Evolutionary conservation across 2,888 invertebrate species (phyloP), one percentile per base, ranked within the genome.

Genomic region (Napeogenes sylphis): DNA sequence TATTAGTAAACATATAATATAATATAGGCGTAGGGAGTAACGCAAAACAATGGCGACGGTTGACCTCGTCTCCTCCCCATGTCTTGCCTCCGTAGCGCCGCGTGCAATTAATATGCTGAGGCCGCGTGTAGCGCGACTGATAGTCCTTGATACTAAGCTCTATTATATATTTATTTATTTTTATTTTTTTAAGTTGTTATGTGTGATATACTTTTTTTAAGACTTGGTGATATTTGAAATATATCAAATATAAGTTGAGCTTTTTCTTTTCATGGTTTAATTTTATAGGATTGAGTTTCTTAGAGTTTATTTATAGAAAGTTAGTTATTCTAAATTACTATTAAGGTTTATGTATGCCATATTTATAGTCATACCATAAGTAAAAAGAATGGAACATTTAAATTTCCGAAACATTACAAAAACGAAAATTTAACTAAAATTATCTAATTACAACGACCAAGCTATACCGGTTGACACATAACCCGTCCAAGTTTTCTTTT

Each of bases 401-500:
- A 45, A 32, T 54, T 12, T 38, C 54, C 55, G n/a, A 46, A 0
- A 4, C 10, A 13, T 2, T 14, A 4, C n/a, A 38, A 45, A 45
- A 38, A 59, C 54, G 54, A 55, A 61, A 70, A 66, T 73, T 72
- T 71, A 70, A 76, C 74, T 72, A 78, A 80, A 82, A 81, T 77
- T 70, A 80, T 82, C 81, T 88, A 90, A 90, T 87, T 88, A 83
- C 83, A 85, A 90, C 76, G 85, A 88, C 83, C 90, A 90, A 90
- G 78, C 77, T 78, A 77, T 68, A 79, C 75, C 81, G 81, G 87
- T 84, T 84, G 84, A 87, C 89, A 90, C 90, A 87, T 90, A 90
- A 90, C 90, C 90, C 90, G 90, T 90, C 90, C 90, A 90, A 90
- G 90, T 90, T 90, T 90, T 90, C 90, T 90, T 90, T 90, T 90